These are phyloP conservation scores for Scelioninae gen. 1 DNA, from an alignment of 2,888 invertebrate species.

Conservation along the genomic window DNA sequence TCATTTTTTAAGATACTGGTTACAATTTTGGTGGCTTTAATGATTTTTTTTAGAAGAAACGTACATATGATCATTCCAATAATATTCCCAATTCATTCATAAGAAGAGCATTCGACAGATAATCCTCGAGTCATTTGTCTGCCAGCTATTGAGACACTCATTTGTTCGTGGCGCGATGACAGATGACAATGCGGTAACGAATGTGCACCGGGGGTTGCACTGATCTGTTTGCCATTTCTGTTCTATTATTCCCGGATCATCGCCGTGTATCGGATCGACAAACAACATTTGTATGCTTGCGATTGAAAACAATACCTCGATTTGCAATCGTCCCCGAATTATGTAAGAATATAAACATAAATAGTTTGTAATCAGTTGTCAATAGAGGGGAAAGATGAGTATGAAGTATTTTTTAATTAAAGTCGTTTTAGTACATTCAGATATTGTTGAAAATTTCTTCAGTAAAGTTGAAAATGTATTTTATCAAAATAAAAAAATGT, in stretches of 20 bases:
- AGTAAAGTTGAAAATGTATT: not conserved
- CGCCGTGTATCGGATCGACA: constrained; percentile 78
- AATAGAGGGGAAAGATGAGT: not conserved
- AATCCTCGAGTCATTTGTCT: constrained; percentile 83
- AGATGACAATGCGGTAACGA: constrained; percentile 83
- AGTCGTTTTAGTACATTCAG: not conserved
- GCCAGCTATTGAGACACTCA: constrained; percentile 81
- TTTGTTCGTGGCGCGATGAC: constrained; percentile 83
- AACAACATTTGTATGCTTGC: constrained; percentile 73
- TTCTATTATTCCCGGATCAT: constrained; percentile 84
- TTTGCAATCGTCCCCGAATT: constrained; percentile 41
- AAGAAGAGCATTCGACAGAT: constrained; percentile 78
- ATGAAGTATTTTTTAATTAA: not conserved
- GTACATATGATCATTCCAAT: constrained; percentile 60
- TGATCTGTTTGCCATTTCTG: constrained; percentile 83
- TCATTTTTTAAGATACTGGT: not conserved
- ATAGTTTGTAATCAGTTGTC: constrained; percentile 20
- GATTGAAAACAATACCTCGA: constrained; percentile 56
- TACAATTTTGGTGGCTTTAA: constrained; percentile 15
- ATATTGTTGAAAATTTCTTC: not conserved
- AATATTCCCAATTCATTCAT: constrained; percentile 74
- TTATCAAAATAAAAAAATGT: no score
- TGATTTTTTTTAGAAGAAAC: constrained; percentile 24
- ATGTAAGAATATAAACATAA: constrained; percentile 50
- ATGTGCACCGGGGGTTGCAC: constrained; percentile 73